phyloP scores from a whole-genome alignment of 1,140 invertebrate species.

The Bombus superbus region DNA sequence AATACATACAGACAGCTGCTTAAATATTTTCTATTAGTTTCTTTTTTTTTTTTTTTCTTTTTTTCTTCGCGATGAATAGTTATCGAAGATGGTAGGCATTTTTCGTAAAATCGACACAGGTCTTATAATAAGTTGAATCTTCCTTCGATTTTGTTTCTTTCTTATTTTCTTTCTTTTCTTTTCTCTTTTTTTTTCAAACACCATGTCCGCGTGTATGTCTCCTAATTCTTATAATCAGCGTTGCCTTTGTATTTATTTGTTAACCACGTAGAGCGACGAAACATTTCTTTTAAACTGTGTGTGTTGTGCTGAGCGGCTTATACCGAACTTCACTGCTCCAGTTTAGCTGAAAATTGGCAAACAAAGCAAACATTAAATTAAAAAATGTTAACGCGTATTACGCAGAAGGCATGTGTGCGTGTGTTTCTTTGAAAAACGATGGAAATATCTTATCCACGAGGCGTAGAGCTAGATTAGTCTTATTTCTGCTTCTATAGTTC shows the following conservation, averaged over 20 bases:
- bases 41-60: conserved; percentile 5
- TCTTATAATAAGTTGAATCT: conserved; percentile 46
- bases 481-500: neutral
- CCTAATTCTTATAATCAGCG: conserved; percentile 73
- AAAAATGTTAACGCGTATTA: conserved; percentile 18
- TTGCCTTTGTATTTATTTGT: conserved; percentile 58
- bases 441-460: neutral
- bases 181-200: conserved; percentile 59
- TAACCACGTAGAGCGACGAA: conserved; percentile 80
- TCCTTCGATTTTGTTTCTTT: conserved; percentile 59
- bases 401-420: neutral
- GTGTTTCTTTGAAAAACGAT: neutral
- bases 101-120: conserved; percentile 57
- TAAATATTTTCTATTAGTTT: conserved; percentile 54
- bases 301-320: conserved; percentile 66
- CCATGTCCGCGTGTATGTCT: conserved; percentile 64
- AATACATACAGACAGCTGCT: conserved; percentile 56
- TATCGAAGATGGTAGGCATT: conserved; percentile 55
- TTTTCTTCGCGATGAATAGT: conserved; percentile 33
- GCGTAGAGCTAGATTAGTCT: neutral
- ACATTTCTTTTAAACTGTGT: conserved; percentile 75
- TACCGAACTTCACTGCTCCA: conserved; percentile 75
- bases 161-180: conserved; percentile 35
- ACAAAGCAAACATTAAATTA: conserved; percentile 54
- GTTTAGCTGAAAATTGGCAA: conserved; percentile 79